These are phyloP conservation scores for Dolichoris vasculosae DNA, from an alignment of 1,140 invertebrate genomes.

Conservation along the genomic window DNA sequence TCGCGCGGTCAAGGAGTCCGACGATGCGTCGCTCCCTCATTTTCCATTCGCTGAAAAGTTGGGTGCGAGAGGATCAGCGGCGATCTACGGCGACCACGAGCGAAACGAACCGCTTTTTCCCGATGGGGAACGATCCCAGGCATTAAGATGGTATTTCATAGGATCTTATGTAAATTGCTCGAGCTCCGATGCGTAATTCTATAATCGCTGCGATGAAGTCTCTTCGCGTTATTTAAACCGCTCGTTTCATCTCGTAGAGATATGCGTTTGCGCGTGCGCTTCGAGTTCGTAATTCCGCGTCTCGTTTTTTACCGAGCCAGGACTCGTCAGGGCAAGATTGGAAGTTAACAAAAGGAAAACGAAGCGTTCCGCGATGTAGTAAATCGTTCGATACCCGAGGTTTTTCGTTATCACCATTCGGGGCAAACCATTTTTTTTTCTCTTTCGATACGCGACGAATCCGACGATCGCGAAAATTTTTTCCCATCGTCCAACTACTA, in stretches of 20 bases:
- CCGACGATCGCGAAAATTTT: not conserved
- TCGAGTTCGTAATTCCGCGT: not conserved
- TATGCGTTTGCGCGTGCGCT: not conserved
- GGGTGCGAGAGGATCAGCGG: no score
- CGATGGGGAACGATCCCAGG: no score
- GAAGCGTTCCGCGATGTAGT: not conserved
- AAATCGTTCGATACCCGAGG: not conserved
- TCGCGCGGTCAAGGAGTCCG: constrained; percentile 39
- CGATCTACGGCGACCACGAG: no score
- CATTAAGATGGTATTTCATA: no score
- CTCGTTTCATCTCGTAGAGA: no score
- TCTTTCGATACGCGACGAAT: not conserved
- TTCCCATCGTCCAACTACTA: not conserved
- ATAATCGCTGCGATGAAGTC: not conserved
- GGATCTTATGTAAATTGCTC: no score
- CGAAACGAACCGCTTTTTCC: no score
- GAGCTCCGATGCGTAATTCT: not conserved
- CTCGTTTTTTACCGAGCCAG: not conserved
- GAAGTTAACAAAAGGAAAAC: not conserved
- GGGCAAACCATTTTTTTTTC: no score
- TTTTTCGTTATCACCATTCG: no score
- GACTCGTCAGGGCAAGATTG: not conserved
- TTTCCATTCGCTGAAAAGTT: no score
- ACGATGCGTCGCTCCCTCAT: constrained; percentile 24
- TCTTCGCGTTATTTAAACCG: no score